A percentile compares a stretch with the other conserved stretches of the same genome.
Evolutionary conservation across 2,888 invertebrate species (phyloP).

Genomic region (Heliconius hortense): DNA sequence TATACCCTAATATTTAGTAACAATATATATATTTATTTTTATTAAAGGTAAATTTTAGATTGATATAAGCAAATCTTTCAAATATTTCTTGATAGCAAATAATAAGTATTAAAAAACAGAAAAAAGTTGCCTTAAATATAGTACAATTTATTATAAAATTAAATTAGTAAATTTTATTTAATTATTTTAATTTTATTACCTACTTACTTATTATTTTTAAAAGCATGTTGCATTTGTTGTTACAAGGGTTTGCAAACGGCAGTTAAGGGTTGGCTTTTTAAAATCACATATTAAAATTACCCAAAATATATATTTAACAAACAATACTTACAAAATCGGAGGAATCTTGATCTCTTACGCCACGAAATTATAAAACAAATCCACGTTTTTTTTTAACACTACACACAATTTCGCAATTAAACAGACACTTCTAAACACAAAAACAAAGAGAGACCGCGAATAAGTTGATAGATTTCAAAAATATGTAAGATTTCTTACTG

Average conservation of each 20-base stretch:
- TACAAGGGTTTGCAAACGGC: background rate
- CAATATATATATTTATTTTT: background rate
- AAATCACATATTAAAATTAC: background rate
- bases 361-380: conserved; percentile 31
- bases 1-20: background rate
- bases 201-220: background rate
- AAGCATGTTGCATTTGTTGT: background rate
- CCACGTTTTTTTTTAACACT: conserved; percentile 26
- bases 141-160: too few species aligned
- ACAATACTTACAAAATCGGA: conserved; percentile 44
- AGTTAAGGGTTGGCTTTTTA: background rate
- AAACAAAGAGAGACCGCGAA: background rate
- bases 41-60: background rate
- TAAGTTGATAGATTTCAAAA: background rate
- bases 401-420: conserved; percentile 30
- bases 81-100: too few species aligned
- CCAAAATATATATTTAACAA: conserved; percentile 6
- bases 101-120: too few species aligned
- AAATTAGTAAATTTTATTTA: background rate
- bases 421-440: background rate
- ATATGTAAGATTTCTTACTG: background rate
- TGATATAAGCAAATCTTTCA: background rate
- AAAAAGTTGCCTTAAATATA: too few species aligned
- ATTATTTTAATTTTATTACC: too few species aligned
- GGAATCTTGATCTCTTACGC: conserved; percentile 41